Percentiles rank a stretch among this genome's conserved stretches.
Evolutionary conservation across 2,797 vertebrate species (phyloP).

Genomic region (Acestrorhynchus altus): DNA sequence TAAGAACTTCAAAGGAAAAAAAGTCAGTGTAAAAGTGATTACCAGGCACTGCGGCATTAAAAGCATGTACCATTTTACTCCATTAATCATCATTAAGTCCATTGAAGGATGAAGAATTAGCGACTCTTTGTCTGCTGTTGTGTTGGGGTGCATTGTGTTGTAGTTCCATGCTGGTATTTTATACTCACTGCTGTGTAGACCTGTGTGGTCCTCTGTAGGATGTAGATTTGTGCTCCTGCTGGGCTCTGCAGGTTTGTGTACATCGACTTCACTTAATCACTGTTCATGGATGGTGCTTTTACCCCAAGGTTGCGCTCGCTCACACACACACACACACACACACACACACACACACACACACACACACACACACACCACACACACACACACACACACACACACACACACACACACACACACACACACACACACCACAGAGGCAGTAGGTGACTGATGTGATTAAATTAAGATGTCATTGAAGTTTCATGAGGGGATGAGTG

Average conservation of each 20-base stretch:
- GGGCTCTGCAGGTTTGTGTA: conserved; percentile 65
- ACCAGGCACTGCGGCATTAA: conserved; percentile 21
- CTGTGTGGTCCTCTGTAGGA: conserved; percentile 19
- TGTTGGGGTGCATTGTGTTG: background rate
- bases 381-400: conserved; percentile 1
- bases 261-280: conserved; percentile 74
- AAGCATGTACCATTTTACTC: conserved; percentile 22
- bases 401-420: background rate
- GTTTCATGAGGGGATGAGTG: conserved; percentile 53
- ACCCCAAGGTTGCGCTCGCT: background rate
- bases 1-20: background rate
- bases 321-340: background rate
- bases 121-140: conserved; percentile 12
- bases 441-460: conserved; percentile 71
- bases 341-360: background rate
- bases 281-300: conserved; percentile 56
- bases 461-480: conserved; percentile 14
- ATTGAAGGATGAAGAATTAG: conserved; percentile 21
- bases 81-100: conserved; percentile 45
- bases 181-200: background rate
- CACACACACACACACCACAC: background rate
- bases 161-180: conserved; percentile 13
- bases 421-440: background rate
- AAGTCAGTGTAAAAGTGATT: conserved; percentile 37
- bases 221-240: conserved; percentile 30